Conservation (phyloP, 2,797 vertebrate species). For the Myotis myotis region DNA sequence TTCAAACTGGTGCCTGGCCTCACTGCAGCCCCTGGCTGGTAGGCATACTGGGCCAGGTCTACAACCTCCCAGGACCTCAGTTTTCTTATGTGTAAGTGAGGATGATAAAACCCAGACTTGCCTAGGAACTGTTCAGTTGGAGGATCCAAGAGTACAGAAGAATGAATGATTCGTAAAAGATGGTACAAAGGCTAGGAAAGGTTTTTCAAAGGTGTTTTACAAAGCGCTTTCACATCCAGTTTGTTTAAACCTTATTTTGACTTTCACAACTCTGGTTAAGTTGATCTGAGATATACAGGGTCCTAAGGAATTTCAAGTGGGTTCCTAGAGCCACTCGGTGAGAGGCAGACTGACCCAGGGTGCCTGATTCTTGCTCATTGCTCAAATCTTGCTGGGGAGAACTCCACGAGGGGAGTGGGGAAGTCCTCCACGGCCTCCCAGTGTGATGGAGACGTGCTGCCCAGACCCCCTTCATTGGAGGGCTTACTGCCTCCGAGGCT, state of each 20-base stretch:
- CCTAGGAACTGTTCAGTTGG: not conserved
- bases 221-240: not conserved
- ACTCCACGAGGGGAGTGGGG: not conserved
- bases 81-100: not conserved
- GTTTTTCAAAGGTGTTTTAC: not conserved
- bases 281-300: not conserved
- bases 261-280: constrained; percentile 12
- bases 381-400: not conserved
- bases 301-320: not conserved
- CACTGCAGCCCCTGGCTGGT: not conserved
- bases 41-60: not conserved
- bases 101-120: not conserved
- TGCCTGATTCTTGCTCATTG: not conserved
- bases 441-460: not conserved
- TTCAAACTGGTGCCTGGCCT: not conserved
- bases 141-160: not conserved
- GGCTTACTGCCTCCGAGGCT: not conserved
- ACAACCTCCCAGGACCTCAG: not conserved
- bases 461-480: not conserved
- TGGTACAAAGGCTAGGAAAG: not conserved
- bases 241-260: constrained; percentile 40
- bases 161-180: not conserved
- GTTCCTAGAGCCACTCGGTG: not conserved
- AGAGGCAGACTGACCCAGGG: not conserved
- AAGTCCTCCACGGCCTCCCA: not conserved